phyloP scores from a whole-genome alignment of 2,888 invertebrate species.

The Brassicogethes aeneus region DNA sequence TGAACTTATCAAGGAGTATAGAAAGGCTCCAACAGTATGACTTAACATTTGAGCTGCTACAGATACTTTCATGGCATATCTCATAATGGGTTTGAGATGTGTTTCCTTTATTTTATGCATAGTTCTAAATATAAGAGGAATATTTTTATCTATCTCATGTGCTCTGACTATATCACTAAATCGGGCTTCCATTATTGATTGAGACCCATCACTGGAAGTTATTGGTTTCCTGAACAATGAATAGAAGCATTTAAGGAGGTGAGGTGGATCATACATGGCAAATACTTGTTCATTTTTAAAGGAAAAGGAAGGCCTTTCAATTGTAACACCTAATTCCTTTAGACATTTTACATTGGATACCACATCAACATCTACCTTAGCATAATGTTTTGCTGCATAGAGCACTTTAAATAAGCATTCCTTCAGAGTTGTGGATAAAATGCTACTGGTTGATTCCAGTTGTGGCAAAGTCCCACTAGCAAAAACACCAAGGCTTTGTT shows the following conservation, averaged over 20 bases:
- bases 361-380: slow-evolving; percentile 7
- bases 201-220: neutral
- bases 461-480: slow-evolving; percentile 1
- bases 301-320: slow-evolving; percentile 1
- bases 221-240: slow-evolving; percentile 1
- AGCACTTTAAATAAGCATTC: slow-evolving; percentile 6
- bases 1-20: slow-evolving; percentile 10
- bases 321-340: slow-evolving; percentile 9
- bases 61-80: neutral
- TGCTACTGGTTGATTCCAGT: slow-evolving; percentile 12
- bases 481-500: slow-evolving; percentile 10
- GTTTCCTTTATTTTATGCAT: slow-evolving; percentile 16
- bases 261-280: slow-evolving; percentile 2
- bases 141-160: slow-evolving; percentile 9
- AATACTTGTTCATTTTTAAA: neutral
- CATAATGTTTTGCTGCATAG: slow-evolving; percentile 4
- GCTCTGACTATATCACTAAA: slow-evolving; percentile 9
- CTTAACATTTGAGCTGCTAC: slow-evolving; percentile 8
- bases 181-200: slow-evolving; percentile 2
- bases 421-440: slow-evolving; percentile 7
- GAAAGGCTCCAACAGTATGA: slow-evolving; percentile 10
- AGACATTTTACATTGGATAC: slow-evolving; percentile 11
- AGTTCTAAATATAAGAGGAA: slow-evolving; percentile 11
- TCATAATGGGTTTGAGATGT: neutral
- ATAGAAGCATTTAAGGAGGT: neutral